Percentiles rank a stretch among this genome's conserved stretches.
Evolutionary conservation across 2,797 vertebrate genomes (phyloP).

Genomic region (Melanogrammus aeglefinus): DNA sequence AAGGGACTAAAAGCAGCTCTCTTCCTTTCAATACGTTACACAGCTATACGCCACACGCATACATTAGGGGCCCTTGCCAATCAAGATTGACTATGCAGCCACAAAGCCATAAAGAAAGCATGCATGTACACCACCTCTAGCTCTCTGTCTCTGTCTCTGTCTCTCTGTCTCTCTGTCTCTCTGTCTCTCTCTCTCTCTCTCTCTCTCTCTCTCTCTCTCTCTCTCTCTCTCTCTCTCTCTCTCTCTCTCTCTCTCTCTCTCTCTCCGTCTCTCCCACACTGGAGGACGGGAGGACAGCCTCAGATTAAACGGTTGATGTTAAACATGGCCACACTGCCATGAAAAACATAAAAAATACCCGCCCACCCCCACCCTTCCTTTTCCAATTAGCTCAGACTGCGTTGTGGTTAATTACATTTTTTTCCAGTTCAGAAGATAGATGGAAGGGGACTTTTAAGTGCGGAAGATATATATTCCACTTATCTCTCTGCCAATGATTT

Average conservation of each 20-base stretch:
- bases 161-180: too few species aligned
- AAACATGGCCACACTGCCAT: conserved; percentile 48
- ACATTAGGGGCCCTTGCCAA: conserved; percentile 55
- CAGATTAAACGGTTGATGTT: conserved; percentile 58
- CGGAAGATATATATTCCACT: conserved; percentile 54
- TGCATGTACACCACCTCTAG: not conserved
- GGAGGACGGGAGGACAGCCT: conserved; percentile 55
- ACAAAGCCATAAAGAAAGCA: not conserved
- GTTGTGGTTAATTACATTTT: conserved; percentile 63
- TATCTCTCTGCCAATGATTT: conserved; percentile 52
- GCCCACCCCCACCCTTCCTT: conserved; percentile 37
- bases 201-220: too few species aligned
- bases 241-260: not conserved
- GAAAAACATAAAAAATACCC: conserved; percentile 57
- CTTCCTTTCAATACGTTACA: not conserved
- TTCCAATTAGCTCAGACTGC: conserved; percentile 64
- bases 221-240: not conserved
- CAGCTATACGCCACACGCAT: conserved; percentile 13
- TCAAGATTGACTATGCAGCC: conserved; percentile 35
- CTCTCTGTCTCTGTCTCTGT: too few species aligned
- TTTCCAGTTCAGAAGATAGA: conserved; percentile 50
- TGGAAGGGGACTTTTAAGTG: conserved; percentile 50
- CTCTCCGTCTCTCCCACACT: conserved; percentile 48
- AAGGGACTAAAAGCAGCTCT: not conserved
- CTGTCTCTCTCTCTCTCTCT: too few species aligned